These are phyloP conservation scores for Copidosoma floridanum DNA, from an alignment of 1,140 invertebrate genomes.

Conservation along the genomic window DNA sequence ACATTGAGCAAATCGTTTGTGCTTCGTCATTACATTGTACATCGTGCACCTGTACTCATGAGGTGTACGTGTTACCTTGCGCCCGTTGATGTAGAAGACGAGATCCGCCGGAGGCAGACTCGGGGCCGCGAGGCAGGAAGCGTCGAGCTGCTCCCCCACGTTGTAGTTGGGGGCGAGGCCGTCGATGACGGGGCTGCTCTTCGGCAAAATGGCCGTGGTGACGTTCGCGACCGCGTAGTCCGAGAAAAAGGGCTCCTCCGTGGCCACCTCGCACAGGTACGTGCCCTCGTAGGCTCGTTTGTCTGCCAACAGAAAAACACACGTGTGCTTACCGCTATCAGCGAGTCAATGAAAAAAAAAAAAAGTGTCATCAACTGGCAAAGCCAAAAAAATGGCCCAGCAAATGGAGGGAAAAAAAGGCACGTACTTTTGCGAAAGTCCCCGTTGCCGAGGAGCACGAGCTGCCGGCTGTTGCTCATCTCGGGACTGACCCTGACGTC, in stretches of 20 bases:
- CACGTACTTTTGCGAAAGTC: conserved; percentile 13
- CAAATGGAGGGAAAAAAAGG: too few relatives aligned
- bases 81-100: conserved; percentile 72
- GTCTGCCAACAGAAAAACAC: background rate
- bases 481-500: background rate
- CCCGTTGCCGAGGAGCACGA: background rate
- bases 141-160: conserved; percentile 70
- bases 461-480: conserved; percentile 1
- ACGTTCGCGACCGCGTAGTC: conserved; percentile 54
- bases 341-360: too few relatives aligned
- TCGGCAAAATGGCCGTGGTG: conserved; percentile 54
- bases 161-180: conserved; percentile 60
- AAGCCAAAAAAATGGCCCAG: too few relatives aligned
- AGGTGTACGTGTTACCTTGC: conserved; percentile 73
- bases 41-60: too few relatives aligned
- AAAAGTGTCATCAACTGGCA: too few relatives aligned
- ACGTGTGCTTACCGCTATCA: too few relatives aligned
- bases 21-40: too few relatives aligned
- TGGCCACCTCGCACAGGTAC: conserved; percentile 63
- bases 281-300: conserved; percentile 46
- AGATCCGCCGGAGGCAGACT: conserved; percentile 70
- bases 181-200: conserved; percentile 41
- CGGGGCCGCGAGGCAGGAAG: conserved; percentile 73
- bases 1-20: too few relatives aligned
- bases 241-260: conserved; percentile 60